Base-by-base conservation (phyloP, 2,113 vertebrate genomes). In the Polypterus bichir region DNA sequence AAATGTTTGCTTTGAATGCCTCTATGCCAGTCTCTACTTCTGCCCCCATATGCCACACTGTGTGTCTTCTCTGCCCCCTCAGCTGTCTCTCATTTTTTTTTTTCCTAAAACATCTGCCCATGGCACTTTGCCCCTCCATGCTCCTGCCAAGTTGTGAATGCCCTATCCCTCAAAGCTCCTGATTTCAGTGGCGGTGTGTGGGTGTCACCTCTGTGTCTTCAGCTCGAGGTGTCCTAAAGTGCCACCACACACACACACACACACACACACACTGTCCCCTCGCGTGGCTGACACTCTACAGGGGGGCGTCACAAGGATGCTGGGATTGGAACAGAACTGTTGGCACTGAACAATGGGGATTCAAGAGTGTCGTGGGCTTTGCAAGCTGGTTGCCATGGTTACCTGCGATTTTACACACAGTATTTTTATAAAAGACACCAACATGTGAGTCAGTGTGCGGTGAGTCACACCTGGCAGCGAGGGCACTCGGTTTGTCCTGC, bases 21-120 rank as follows among this genome's bases (percentile, higher is more conserved):
- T 77, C 75, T 75, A 73, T 85, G 73, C 84, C 83, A 86, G 81
- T 82, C 85, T 83, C 84, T 79, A 49, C 76, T 54, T 67, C 69
- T 76, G 57, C 68, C 5, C 66, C 70, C 71, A 70, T 65, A 59
- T 47, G 64, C 66, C 66, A 72, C 69, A 71, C 72, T 68, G 72
- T 68, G 71, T 64, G 69, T 44, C 48, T 9, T 44, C 52, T 6
- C 48, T 56, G 11, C 68, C 66, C 76, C 70, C 67, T 64, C 68
- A 58, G 5, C 9, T 71, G 60, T 69, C 55, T 70, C 64, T 45
- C 62, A 62, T 66, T 72, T 63, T 46, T 52, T 70, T 69, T 66
- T 49, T 64, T 52, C 64, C 3, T 70, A 48, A 61, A 67, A 44
- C 48, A 10, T 59, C 64, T 62, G 62, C 61, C 64, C 63, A 49